Percentiles rank a stretch among this genome's conserved stretches.
Evolutionary conservation across 92 coral and sea anemone species (phyloP).

Genomic region (Montipora capitata): DNA sequence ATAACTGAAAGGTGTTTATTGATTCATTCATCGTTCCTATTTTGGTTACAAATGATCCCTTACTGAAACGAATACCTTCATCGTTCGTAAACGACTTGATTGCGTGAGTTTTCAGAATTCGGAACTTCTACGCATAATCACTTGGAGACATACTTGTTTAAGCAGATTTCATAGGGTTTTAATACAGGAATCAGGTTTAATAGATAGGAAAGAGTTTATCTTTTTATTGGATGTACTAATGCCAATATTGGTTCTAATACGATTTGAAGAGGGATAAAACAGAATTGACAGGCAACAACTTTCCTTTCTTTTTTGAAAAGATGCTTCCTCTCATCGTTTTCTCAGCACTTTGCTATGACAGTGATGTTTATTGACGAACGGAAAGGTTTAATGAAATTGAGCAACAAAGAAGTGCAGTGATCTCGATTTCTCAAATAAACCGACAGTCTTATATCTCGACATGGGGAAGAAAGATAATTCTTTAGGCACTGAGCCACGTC

Average conservation of each 20-base stretch:
- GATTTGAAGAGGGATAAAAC: conserved; percentile 32
- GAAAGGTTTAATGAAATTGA: conserved; percentile 1
- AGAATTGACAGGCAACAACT: background rate
- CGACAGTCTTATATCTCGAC: conserved; percentile 3
- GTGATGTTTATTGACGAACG: background rate
- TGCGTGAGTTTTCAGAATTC: background rate
- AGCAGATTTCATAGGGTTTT: conserved; percentile 24
- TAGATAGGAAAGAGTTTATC: conserved; percentile 17
- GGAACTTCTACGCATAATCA: background rate
- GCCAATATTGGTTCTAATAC: conserved; percentile 26
- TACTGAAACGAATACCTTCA: background rate
- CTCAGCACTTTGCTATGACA: background rate
- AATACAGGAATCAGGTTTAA: background rate
- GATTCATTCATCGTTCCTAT: no score
- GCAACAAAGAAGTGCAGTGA: background rate
- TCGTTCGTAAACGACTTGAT: conserved; percentile 17
- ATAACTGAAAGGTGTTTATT: conserved; percentile 25
- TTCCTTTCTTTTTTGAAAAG: no score
- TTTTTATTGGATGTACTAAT: conserved; percentile 23
- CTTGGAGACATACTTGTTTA: background rate
- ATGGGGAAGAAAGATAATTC: conserved; percentile 5
- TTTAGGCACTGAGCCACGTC: no score
- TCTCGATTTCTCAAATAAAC: background rate
- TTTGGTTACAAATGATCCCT: no score
- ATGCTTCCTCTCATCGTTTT: background rate